Percentiles rank a stretch among this genome's conserved stretches.
Evolutionary conservation across 2,888 invertebrate genomes (phyloP).

Genomic region (Microchrysa polita): DNA sequence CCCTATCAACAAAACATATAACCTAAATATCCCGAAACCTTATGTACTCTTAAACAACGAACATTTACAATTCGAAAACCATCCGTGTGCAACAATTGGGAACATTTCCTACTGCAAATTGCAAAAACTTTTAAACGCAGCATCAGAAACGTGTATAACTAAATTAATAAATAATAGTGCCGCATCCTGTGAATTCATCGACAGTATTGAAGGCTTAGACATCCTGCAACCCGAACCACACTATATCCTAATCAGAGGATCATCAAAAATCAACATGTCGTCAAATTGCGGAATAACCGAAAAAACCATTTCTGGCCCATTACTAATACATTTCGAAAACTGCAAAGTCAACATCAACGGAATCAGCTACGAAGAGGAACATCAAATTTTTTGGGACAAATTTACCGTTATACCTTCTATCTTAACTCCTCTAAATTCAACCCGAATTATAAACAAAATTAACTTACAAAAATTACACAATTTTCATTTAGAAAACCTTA

Average conservation of each 20-base stretch:
- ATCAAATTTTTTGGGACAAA: conserved; percentile 19
- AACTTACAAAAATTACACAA: too few relatives aligned
- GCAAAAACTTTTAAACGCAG: too few relatives aligned
- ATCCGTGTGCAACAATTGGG: background rate
- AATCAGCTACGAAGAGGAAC: conserved; percentile 12
- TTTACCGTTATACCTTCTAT: background rate
- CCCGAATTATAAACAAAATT: too few relatives aligned
- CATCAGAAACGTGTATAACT: background rate
- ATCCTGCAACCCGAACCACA: conserved; percentile 13
- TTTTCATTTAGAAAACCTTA: too few relatives aligned
- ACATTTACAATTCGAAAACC: background rate
- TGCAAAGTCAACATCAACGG: conserved; percentile 23
- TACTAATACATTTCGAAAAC: conserved; percentile 15
- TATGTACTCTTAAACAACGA: background rate
- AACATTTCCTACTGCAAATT: too few relatives aligned
- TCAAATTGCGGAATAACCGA: conserved; percentile 2
- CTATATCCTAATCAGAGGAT: background rate
- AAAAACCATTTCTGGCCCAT: background rate
- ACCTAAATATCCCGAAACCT: background rate
- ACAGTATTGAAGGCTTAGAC: background rate
- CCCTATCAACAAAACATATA: background rate
- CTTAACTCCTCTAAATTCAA: too few relatives aligned
- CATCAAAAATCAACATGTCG: background rate
- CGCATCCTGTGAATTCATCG: conserved; percentile 1
- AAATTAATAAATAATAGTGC: conserved; percentile 1